Percentiles rank a stretch among this genome's conserved stretches.
These are phyloP conservation scores for Aurelia aurita DNA, from an alignment of 30 jellyfish, hydroid and myxozoan species.

Conservation along the genomic window DNA sequence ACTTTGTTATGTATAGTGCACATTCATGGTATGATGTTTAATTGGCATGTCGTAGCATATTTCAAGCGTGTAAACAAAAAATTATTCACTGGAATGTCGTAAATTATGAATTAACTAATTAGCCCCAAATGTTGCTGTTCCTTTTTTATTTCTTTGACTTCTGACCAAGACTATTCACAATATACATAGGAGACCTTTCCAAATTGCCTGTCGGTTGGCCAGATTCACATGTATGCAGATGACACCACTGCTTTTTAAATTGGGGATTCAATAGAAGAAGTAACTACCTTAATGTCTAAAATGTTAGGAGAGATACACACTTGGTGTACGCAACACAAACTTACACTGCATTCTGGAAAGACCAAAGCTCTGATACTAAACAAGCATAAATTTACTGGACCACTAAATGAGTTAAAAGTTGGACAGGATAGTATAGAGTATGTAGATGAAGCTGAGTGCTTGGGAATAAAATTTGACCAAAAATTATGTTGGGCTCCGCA, in stretches of 20 bases:
- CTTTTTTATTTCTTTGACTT: neutral
- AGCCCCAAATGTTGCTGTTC: neutral
- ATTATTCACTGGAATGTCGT: conserved; percentile 40
- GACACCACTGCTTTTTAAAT: neutral
- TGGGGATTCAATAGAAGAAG: neutral
- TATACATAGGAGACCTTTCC: no score
- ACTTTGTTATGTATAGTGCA: no score
- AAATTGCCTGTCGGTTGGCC: no score
- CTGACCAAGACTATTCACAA: neutral
- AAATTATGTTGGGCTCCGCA: neutral
- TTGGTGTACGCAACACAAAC: conserved; percentile 41
- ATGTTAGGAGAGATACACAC: conserved; percentile 27
- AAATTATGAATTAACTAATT: conserved; percentile 13
- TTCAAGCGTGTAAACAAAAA: neutral
- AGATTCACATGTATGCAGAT: no score
- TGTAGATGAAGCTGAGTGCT: neutral
- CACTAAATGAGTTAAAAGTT: neutral
- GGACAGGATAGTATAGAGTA: neutral
- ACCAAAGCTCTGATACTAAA: conserved; percentile 37
- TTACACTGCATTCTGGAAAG: conserved; percentile 37
- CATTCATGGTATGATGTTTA: no score
- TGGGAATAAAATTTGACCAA: neutral
- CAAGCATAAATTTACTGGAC: neutral
- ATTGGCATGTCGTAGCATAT: neutral
- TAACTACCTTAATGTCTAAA: neutral